Evolutionary conservation across 2,113 vertebrate species (phyloP).

Genomic region (Crotophaga sulcirostris): DNA sequence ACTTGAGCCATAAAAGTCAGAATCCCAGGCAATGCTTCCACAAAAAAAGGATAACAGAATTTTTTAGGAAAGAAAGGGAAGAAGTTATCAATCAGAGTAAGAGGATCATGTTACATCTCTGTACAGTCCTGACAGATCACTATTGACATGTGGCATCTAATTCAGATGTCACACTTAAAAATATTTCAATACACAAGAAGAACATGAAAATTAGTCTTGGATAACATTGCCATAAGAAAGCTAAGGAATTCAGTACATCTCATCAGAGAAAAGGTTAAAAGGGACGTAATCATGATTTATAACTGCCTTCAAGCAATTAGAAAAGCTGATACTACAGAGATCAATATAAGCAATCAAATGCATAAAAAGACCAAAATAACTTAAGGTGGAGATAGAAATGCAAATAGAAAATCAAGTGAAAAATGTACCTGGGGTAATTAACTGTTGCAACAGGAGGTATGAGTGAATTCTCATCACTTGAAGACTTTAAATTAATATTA

Average conservation of each 20-base stretch:
- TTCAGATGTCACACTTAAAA: slow-evolving; percentile 7
- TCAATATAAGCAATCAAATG: slow-evolving; percentile 59
- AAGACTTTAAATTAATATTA: slow-evolving; percentile 53
- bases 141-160: slow-evolving; percentile 3
- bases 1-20: background rate
- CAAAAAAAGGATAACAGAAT: background rate
- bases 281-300: slow-evolving; percentile 54
- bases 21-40: background rate
- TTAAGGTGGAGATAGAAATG: slow-evolving; percentile 57
- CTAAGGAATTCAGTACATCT: slow-evolving; percentile 47
- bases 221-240: slow-evolving; percentile 29
- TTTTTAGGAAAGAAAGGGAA: background rate
- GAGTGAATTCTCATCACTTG: slow-evolving; percentile 30
- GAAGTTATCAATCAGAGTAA: background rate
- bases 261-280: slow-evolving; percentile 65
- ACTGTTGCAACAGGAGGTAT: slow-evolving; percentile 37
- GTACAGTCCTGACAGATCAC: background rate
- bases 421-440: slow-evolving; percentile 48
- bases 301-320: slow-evolving; percentile 44
- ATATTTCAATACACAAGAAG: background rate
- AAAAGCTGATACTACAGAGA: slow-evolving; percentile 54
- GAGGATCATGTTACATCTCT: background rate
- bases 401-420: slow-evolving; percentile 57
- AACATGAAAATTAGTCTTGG: background rate
- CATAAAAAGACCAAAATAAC: slow-evolving; percentile 57